Evolutionary conservation across 2,888 invertebrate species (phyloP).

Genomic region (Drosophila antonietae): DNA sequence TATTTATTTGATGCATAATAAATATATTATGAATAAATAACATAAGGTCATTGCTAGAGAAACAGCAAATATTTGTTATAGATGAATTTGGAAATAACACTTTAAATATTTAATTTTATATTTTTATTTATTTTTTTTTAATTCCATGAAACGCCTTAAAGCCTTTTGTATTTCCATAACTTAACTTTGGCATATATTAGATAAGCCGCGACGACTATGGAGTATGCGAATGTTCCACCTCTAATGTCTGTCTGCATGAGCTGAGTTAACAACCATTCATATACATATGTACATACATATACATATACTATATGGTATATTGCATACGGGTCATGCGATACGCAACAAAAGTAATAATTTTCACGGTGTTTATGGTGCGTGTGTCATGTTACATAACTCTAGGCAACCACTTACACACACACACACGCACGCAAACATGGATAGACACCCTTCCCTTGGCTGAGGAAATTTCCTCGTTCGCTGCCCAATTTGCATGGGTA

Average conservation of each 20-base stretch:
- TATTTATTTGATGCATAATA: too few relatives aligned
- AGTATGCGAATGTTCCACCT: neutral
- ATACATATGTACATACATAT: neutral
- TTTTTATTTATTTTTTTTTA: neutral
- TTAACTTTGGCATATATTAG: neutral
- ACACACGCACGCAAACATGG: slow-evolving; percentile 10
- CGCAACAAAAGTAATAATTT: slow-evolving; percentile 62
- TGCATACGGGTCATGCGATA: slow-evolving; percentile 46
- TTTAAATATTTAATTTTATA: too few relatives aligned
- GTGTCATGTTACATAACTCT: slow-evolving; percentile 74
- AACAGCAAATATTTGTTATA: too few relatives aligned
- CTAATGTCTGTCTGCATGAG: neutral
- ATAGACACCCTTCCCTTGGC: slow-evolving; percentile 35
- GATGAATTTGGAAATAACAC: too few relatives aligned
- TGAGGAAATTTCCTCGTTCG: slow-evolving; percentile 35
- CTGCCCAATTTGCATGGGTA: slow-evolving; percentile 78
- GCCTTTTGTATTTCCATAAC: neutral
- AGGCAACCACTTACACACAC: slow-evolving; percentile 42
- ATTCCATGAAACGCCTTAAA: too few relatives aligned
- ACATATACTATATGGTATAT: neutral
- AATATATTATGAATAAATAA: too few relatives aligned
- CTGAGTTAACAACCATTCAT: neutral
- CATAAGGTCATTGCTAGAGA: too few relatives aligned
- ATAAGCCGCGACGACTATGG: neutral
- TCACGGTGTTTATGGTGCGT: slow-evolving; percentile 61